Conservation (phyloP, 2,797 vertebrate genomes). For the Aulostomus chinensis region DNA sequence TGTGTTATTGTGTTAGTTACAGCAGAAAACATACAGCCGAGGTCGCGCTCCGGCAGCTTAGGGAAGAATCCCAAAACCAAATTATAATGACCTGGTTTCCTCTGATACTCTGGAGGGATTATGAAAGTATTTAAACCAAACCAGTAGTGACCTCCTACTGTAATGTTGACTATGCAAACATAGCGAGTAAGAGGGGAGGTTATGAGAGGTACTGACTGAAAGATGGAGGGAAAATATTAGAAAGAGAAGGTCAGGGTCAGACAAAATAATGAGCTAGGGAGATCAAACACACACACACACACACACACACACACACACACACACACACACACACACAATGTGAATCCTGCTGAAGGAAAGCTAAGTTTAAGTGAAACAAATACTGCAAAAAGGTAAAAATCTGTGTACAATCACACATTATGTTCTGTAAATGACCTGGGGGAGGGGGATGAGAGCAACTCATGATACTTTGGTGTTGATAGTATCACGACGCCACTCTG, state of each 20-base stretch:
- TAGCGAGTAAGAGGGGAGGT: conserved; percentile 13
- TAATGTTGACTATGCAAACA: conserved; percentile 19
- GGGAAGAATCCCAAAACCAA: conserved; percentile 26
- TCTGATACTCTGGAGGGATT: not conserved
- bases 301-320: too few relatives aligned
- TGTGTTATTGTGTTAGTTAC: conserved; percentile 48
- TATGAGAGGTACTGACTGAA: conserved; percentile 7
- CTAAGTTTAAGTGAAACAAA: too few relatives aligned
- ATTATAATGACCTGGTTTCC: conserved; percentile 33
- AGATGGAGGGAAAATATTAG: conserved; percentile 19
- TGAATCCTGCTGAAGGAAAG: too few relatives aligned
- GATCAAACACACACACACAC: not conserved
- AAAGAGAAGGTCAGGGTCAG: conserved; percentile 3
- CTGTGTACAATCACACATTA: too few relatives aligned
- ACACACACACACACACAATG: too few relatives aligned
- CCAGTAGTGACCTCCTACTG: conserved; percentile 36
- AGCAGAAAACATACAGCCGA: conserved; percentile 30
- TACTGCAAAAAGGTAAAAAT: too few relatives aligned
- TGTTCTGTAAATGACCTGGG: too few relatives aligned
- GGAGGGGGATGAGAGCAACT: too few relatives aligned
- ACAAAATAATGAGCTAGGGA: conserved; percentile 13
- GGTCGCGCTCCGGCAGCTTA: conserved; percentile 25
- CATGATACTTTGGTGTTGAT: too few relatives aligned
- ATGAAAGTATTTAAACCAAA: conserved; percentile 31
- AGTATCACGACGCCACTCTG: too few relatives aligned